Evolutionary conservation across 1,140 invertebrate genomes (phyloP), one percentile per base, ranked within the genome.

Genomic region (Papilio xuthus): DNA sequence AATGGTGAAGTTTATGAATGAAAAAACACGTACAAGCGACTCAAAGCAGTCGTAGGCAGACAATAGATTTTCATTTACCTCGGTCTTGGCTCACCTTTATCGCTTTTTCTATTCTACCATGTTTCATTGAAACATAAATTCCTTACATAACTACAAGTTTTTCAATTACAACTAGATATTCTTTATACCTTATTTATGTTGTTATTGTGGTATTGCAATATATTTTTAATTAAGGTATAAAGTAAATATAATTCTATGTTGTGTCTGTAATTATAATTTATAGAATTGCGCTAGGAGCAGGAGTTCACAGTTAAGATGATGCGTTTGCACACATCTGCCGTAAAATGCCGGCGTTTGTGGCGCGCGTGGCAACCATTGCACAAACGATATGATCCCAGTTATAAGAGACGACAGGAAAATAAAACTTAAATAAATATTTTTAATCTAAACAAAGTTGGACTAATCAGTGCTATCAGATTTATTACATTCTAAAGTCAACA

Each of bases 281-380:
- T 37, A 70, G 15, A 70, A 70, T 70, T n/a, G 67, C n/a, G 10
- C 56, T 60, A 60, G 23, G 18, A 70, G n/a, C 12, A 69, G 28
- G 12, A 71, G 15, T 41, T 18, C 32, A 32, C 28, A 41, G 72
- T 77, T 42, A 78, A 80, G 82, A 78, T 79, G 74, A 71, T 70
- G 63, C 78, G 79, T 80, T 78, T 82, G 86, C 84, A 82, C 83
- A 85, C 89, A 90, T 89, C 89, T 90, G 89, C 87, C 87, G 73
- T 53, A 56, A 32, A 56, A 75, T 80, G 63, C 80, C 42, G 78
- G 80, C 78, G 84, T 80, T 78, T 77, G 78, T 82, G 83, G 81
- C 84, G 82, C 84, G 85, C 82, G 83, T 75, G 73, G 73, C 81
- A 80, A 75, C 79, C 78, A 79, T 75, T 83, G 81, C 84, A 84